Evolutionary conservation across 2,797 vertebrate species (phyloP).

Genomic region (Lepidocolaptes lacrymiger): DNA sequence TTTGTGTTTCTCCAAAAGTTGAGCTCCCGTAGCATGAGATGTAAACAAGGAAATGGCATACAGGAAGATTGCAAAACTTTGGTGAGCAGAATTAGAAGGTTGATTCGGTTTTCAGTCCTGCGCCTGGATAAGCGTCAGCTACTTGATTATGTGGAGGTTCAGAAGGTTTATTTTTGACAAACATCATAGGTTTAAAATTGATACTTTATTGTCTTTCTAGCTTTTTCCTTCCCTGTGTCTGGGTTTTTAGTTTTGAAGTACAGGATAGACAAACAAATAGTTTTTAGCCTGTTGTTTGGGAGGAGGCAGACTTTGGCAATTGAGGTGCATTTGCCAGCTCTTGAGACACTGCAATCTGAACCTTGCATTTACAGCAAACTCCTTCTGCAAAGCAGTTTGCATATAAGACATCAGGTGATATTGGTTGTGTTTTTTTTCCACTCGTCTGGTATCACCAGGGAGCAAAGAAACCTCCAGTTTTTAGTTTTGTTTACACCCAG

Average conservation of each 20-base stretch:
- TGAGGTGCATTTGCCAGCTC: background rate
- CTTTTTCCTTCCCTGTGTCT: background rate
- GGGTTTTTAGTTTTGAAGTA: background rate
- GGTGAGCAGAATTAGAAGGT: background rate
- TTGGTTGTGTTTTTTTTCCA: accelerated
- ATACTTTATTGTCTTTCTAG: background rate
- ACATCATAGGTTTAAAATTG: background rate
- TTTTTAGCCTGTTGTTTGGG: background rate
- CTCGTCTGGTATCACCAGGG: background rate
- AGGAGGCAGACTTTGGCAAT: background rate
- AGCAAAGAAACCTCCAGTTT: background rate
- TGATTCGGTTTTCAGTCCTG: background rate
- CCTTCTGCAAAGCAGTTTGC: background rate
- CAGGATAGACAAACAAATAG: background rate
- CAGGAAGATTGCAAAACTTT: background rate
- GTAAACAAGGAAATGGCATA: constrained; percentile 13
- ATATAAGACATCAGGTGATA: accelerated
- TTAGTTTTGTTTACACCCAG: background rate
- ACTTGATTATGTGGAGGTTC: background rate
- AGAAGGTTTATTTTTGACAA: background rate
- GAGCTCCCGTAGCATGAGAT: background rate
- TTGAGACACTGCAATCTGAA: background rate
- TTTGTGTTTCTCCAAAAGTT: constrained; percentile 2
- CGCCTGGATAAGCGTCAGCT: background rate
- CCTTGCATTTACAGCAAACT: background rate